Evolutionary conservation across 2,113 vertebrate genomes (phyloP).

Genomic region (Hippocampus zosterae): DNA sequence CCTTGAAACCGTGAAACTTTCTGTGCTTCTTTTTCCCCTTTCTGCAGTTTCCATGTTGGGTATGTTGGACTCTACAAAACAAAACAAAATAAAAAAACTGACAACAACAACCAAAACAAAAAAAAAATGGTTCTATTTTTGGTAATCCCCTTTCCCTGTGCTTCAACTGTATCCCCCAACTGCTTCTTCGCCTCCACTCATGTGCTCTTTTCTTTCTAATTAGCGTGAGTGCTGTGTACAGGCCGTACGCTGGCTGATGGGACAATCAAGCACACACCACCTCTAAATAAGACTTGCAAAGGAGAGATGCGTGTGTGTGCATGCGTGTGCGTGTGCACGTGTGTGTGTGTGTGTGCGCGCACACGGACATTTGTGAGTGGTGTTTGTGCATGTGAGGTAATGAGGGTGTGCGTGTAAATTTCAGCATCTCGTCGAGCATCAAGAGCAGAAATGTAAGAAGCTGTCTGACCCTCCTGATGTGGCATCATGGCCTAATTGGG

Average conservation of each 20-base stretch:
- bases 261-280: conserved; percentile 41
- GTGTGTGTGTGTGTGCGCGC: conserved; percentile 14
- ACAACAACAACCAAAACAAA: not conserved
- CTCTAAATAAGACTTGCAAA: conserved; percentile 44
- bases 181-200: conserved; percentile 31
- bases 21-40: conserved; percentile 5
- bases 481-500: conserved; percentile 78
- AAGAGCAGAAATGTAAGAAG: conserved; percentile 50
- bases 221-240: conserved; percentile 59
- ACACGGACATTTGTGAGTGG: conserved; percentile 1
- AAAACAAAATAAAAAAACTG: not conserved
- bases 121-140: conserved; percentile 33
- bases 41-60: conserved; percentile 14
- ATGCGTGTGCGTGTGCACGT: conserved; percentile 28
- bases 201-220: conserved; percentile 64
- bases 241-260: conserved; percentile 46
- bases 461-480: conserved; percentile 76
- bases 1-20: conserved; percentile 46
- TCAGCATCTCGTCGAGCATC: conserved; percentile 54
- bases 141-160: conserved; percentile 23
- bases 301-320: conserved; percentile 18
- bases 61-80: conserved; percentile 20
- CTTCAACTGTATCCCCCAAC: conserved; percentile 35
- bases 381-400: conserved; percentile 41
- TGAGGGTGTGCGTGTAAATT: conserved; percentile 53